Conservation (phyloP, 2,797 vertebrate species). For the Bradypodion pumilum region DNA sequence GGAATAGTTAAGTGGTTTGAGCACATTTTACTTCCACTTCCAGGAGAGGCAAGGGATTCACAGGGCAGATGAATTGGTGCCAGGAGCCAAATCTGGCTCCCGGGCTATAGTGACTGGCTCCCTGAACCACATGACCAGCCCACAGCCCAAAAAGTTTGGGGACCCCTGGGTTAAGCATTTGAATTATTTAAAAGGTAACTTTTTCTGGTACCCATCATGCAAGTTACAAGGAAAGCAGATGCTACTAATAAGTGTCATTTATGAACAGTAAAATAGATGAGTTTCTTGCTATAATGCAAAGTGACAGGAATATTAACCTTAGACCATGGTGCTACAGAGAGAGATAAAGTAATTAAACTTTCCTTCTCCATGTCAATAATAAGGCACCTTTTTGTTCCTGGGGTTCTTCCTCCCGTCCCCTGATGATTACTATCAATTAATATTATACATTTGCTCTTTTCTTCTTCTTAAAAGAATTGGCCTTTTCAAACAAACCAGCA, state of each 20-base stretch:
- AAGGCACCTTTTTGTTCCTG: not conserved
- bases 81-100: too few species aligned
- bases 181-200: not conserved
- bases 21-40: too few species aligned
- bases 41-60: too few species aligned
- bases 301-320: slow-evolving; percentile 34
- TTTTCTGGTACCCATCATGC: not conserved
- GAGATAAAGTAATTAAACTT: slow-evolving; percentile 15
- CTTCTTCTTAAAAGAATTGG: not conserved
- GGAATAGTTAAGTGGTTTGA: not conserved
- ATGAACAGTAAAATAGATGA: not conserved
- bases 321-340: not conserved
- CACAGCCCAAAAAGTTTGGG: too few species aligned
- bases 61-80: too few species aligned
- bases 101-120: too few species aligned
- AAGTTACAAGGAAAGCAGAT: not conserved
- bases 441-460: accelerated
- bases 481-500: not conserved
- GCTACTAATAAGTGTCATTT: slow-evolving; percentile 6
- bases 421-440: not conserved
- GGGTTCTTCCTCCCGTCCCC: not conserved
- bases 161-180: not conserved
- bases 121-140: too few species aligned
- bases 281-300: not conserved
- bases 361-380: not conserved